These are phyloP conservation scores for Melanchra persicariae DNA, from an alignment of 2,888 invertebrate genomes.

Conservation along the genomic window DNA sequence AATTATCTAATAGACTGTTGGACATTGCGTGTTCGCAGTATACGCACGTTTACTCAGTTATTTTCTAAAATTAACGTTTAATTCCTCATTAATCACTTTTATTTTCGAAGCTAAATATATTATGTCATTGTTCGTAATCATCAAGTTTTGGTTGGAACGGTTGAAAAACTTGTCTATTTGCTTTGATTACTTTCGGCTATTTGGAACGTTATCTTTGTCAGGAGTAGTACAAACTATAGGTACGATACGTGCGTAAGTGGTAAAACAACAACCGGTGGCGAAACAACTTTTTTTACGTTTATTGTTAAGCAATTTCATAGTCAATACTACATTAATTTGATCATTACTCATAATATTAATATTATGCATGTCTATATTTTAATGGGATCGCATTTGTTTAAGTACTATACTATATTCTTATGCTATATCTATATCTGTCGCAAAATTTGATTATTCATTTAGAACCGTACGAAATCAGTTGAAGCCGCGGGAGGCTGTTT, in stretches of 20 bases:
- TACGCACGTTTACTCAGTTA: conserved; percentile 38
- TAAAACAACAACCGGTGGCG: too few relatives aligned
- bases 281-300: conserved; percentile 7
- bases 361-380: neutral
- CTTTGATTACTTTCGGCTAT: neutral
- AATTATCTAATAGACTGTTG: conserved; percentile 53
- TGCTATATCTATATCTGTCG: conserved; percentile 1
- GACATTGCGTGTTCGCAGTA: conserved; percentile 54
- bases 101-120: conserved; percentile 41
- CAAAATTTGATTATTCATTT: conserved; percentile 24
- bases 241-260: neutral
- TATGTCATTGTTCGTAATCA: conserved; percentile 36
- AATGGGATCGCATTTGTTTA: too few relatives aligned
- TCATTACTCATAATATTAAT: neutral
- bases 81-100: conserved; percentile 51
- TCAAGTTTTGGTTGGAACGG: conserved; percentile 20
- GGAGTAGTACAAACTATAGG: neutral
- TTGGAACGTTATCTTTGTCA: conserved; percentile 1
- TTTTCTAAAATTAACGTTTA: conserved; percentile 57
- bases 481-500: conserved; percentile 4
- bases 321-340: neutral
- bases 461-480: neutral
- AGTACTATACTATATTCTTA: too few relatives aligned
- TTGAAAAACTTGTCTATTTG: neutral
- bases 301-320: neutral